phyloP scores from a whole-genome alignment of 2,113 vertebrate genomes.

The Poicephalus meyeri region DNA sequence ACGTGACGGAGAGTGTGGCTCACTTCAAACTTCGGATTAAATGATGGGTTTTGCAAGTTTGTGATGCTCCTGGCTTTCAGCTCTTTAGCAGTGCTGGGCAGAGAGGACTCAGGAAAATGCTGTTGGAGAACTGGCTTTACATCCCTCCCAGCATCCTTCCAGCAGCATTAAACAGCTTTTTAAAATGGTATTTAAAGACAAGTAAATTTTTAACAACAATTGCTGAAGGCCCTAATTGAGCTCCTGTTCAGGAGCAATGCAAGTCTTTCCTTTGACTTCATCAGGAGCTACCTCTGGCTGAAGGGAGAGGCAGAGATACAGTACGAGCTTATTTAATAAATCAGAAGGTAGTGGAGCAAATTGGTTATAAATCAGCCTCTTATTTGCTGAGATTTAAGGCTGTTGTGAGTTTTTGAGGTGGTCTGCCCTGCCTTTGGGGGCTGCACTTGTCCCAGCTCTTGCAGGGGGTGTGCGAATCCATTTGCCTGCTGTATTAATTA shows the following conservation, averaged over 20 bases:
- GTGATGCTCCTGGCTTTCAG: neutral
- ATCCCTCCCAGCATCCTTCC: neutral
- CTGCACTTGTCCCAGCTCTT: neutral
- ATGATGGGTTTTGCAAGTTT: neutral
- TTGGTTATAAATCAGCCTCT: constrained; percentile 35
- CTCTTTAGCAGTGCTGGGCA: neutral
- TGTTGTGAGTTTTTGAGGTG: neutral
- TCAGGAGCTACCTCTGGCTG: neutral
- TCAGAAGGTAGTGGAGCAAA: constrained; percentile 35
- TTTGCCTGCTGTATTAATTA: neutral
- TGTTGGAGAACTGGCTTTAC: neutral
- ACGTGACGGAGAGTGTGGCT: neutral
- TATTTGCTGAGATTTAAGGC: constrained; percentile 3
- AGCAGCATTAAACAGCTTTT: neutral
- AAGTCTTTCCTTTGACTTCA: neutral
- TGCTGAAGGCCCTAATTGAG: neutral
- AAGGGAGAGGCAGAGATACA: neutral
- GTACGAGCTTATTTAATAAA: constrained; percentile 23
- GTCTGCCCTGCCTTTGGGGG: neutral
- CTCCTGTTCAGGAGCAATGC: neutral
- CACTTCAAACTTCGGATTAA: neutral
- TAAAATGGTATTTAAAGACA: neutral
- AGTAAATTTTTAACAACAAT: neutral
- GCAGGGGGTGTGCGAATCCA: neutral
- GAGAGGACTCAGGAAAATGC: neutral